Conservation (phyloP, 2,113 vertebrate species). For the Nothobranchius kuhntae region DNA sequence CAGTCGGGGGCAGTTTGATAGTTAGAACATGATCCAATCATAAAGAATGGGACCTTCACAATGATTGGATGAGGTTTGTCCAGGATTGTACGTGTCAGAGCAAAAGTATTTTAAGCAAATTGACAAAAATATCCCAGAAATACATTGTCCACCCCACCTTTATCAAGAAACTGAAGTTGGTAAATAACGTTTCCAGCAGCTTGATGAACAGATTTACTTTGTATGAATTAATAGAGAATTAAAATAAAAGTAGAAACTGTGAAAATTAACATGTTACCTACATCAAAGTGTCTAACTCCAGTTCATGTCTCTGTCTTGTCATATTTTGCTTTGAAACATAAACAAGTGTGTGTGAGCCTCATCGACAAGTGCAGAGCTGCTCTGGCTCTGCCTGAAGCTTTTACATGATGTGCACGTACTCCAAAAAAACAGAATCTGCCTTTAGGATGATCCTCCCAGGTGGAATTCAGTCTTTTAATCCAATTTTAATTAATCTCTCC, state of each 20-base stretch:
- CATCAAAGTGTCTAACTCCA: background rate
- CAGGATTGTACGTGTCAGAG: too few species aligned
- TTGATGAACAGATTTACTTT: background rate
- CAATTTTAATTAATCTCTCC: slow-evolving; percentile 3
- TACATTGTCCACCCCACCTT: too few species aligned
- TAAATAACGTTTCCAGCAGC: too few species aligned
- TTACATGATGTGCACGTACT: background rate
- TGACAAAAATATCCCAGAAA: too few species aligned
- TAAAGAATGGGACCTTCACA: too few species aligned
- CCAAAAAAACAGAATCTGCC: background rate
- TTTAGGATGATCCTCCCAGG: slow-evolving; percentile 1
- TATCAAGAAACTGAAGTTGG: too few species aligned
- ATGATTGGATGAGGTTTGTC: too few species aligned
- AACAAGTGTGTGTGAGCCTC: background rate
- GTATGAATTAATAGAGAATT: background rate
- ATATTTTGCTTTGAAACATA: slow-evolving; percentile 1
- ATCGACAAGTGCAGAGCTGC: background rate
- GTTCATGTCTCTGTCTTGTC: background rate
- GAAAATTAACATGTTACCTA: background rate
- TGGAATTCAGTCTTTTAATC: slow-evolving; percentile 7
- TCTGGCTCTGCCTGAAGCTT: background rate
- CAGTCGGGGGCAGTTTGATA: too few species aligned
- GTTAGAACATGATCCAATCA: too few species aligned
- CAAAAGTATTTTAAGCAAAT: too few species aligned
- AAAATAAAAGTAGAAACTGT: background rate